phyloP scores from a whole-genome alignment of 2,888 invertebrate species.

The Stramonita haemastoma region DNA sequence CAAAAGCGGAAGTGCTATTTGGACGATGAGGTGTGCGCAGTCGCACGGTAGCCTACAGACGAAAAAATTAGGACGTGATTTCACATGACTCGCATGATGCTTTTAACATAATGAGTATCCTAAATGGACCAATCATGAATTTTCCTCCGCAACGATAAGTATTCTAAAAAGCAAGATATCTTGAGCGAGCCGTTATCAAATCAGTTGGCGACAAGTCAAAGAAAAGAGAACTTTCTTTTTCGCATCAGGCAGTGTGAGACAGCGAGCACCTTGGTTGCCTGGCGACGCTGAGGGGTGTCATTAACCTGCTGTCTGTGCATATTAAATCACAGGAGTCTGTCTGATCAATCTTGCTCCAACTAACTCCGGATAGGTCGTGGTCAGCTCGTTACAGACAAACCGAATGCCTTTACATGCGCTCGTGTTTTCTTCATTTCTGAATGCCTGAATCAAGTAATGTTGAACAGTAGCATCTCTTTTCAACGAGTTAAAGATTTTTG shows the following conservation, averaged over 20 bases:
- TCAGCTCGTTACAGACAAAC: too few relatives aligned
- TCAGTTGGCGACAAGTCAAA: background rate
- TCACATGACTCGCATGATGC: background rate
- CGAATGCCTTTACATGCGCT: too few relatives aligned
- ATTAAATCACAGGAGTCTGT: constrained; percentile 7
- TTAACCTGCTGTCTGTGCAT: constrained; percentile 15
- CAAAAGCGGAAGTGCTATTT: constrained; percentile 34
- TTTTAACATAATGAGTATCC: constrained; percentile 27
- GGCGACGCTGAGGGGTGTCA: background rate
- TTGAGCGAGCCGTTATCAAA: background rate
- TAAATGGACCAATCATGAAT: background rate
- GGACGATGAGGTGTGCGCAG: constrained; percentile 15
- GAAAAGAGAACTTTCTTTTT: background rate
- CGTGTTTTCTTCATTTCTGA: too few relatives aligned
- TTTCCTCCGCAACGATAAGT: background rate
- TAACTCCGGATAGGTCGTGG: background rate
- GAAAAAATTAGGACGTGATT: background rate
- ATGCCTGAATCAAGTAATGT: too few relatives aligned
- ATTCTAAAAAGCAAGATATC: background rate
- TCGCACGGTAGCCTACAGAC: background rate
- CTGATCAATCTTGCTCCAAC: background rate
- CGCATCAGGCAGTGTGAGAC: background rate
- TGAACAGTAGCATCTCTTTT: too few relatives aligned
- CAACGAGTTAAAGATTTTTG: too few relatives aligned
- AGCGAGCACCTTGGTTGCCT: background rate